Percentiles rank a stretch among this genome's conserved stretches.
These are phyloP conservation scores for Phoeniculus purpureus DNA, from an alignment of 2,797 vertebrate species.

Conservation along the genomic window DNA sequence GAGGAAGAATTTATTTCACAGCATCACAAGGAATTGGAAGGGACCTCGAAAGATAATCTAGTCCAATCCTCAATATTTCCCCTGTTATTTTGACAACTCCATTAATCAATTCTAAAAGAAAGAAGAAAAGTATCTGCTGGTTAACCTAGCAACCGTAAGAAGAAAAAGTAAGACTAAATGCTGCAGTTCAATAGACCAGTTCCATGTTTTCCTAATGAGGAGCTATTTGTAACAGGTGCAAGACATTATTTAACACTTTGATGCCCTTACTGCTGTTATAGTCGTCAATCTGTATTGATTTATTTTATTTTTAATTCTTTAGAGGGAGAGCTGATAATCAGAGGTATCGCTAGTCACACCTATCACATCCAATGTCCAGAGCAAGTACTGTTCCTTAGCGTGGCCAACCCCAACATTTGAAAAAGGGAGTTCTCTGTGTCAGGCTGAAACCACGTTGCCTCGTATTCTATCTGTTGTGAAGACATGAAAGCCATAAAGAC, in stretches of 20 bases:
- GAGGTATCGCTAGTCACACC: not conserved
- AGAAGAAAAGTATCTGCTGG: not conserved
- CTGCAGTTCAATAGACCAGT: not conserved
- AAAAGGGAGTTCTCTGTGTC: not conserved
- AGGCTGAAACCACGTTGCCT: not conserved
- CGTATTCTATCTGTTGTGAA: not conserved
- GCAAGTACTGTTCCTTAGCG: not conserved
- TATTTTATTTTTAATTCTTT: too few relatives aligned
- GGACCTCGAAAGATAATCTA: too few relatives aligned
- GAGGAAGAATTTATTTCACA: not conserved
- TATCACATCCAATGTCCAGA: not conserved
- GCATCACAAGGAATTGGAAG: too few relatives aligned
- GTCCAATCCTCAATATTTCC: not conserved
- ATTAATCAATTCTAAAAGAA: not conserved
- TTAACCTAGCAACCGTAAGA: not conserved
- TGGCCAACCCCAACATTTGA: not conserved
- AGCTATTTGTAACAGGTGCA: not conserved
- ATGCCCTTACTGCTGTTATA: not conserved
- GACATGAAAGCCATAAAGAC: not conserved
- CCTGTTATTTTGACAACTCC: not conserved
- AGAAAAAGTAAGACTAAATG: not conserved
- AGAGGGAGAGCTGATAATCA: not conserved
- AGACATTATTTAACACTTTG: not conserved
- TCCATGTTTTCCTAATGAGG: not conserved
- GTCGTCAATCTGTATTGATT: too few relatives aligned